phyloP scores from a whole-genome alignment of 2,888 invertebrate species.

The Peribatodes rhomboidaria region DNA sequence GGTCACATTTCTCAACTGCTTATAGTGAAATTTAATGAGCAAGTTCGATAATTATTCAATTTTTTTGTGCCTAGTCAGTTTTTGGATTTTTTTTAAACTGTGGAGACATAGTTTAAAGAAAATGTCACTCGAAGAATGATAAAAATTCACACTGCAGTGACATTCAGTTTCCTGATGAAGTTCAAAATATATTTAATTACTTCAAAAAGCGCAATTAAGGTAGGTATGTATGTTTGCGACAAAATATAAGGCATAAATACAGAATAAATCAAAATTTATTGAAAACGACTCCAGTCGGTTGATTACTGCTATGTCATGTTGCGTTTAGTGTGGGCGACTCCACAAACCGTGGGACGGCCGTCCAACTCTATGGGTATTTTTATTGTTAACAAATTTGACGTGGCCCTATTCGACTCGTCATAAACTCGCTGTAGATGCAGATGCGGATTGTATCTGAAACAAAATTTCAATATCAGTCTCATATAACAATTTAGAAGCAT shows the following conservation, averaged over 20 bases:
- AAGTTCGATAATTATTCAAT: no score
- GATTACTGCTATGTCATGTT: slow-evolving; percentile 69
- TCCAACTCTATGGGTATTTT: slow-evolving; percentile 55
- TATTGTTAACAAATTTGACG: slow-evolving; percentile 64
- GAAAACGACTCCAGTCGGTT: slow-evolving; percentile 66
- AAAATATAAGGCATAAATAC: slow-evolving; percentile 68
- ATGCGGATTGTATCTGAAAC: slow-evolving; percentile 39
- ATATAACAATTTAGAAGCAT: slow-evolving; percentile 37
- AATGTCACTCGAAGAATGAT: no score
- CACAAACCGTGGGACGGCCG: slow-evolving; percentile 67
- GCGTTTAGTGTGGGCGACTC: slow-evolving; percentile 63
- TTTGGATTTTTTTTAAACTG: no score
- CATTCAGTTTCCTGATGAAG: neutral
- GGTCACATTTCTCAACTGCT: no score
- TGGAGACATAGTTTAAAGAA: no score
- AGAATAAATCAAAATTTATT: slow-evolving; percentile 69
- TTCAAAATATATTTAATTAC: neutral
- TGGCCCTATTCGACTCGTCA: slow-evolving; percentile 47
- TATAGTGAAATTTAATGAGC: no score
- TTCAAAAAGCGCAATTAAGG: neutral
- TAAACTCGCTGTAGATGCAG: slow-evolving; percentile 37
- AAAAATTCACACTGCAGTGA: neutral
- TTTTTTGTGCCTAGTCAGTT: no score
- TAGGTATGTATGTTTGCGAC: slow-evolving; percentile 44
- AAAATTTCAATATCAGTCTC: slow-evolving; percentile 45